Base-by-base conservation (phyloP, 2,113 vertebrate genomes). In the Cavia porcellus region DNA sequence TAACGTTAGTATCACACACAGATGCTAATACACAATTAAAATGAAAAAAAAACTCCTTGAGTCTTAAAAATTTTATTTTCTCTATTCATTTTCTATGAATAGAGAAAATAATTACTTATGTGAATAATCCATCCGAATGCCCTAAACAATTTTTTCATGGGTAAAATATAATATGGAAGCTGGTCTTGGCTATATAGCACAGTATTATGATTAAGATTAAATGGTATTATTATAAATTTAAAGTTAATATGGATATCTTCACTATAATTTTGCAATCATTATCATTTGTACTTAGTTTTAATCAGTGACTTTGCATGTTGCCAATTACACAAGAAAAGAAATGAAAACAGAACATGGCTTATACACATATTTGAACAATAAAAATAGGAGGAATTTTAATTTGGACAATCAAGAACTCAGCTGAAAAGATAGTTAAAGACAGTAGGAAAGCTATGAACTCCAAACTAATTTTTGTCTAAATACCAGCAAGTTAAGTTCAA, bases 281-380 rank as follows among this genome's bases (percentile, higher is more conserved):
- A 10, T 52, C 84, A 82, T 75, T 81, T 96, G 8, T 8, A 74
- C 28, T 62, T 91, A 79, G 13, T 84, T 86, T 90, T 89, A 61
- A 75, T n/a, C 72, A 85, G 4, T 79, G 83, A 30, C 28, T 92
- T 93, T 85, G 22, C n/a, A 70, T 52, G 8, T 4, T 87, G 55
- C 8, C 35, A 68, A 86, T 62, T 89, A 90, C 85, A 70, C 7
- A 57, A 28, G 22, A 87, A 91, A 92, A 93, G 6, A 92, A 94
- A 50, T 35, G 17, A 52, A 90, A 77, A 22, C 28, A 94, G 47
- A 64, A 55, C 12, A 59, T 79, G 17, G 66, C 50, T 93, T 84
- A 81, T 77, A 59, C 3, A n/a, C 0, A 45, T 30, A 89, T 93
- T 92, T 35, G 30, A 83, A 68, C 25, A 57, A 82, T 59, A 86